Percentiles rank a stretch among this genome's conserved stretches.
phyloP scores from a whole-genome alignment of 92 coral and sea anemone genomes.

The Palythoa caribaeorum region DNA sequence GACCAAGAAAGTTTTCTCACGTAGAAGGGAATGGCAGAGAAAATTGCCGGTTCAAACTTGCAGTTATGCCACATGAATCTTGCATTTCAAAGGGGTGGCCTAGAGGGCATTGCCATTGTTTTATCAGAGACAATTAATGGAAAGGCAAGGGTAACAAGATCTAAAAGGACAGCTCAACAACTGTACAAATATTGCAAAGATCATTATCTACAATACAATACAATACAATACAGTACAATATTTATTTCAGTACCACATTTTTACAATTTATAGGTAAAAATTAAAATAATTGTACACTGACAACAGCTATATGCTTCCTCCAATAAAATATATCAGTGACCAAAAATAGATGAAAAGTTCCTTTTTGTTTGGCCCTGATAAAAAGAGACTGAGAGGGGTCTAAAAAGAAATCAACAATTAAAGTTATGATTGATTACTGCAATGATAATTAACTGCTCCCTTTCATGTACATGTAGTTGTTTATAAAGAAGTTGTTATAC shows the following conservation, averaged over 20 bases:
- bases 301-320: neutral
- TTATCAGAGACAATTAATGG: conserved; percentile 30
- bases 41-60: conserved; percentile 55
- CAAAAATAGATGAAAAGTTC: neutral
- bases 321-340: neutral
- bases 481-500: neutral
- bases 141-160: conserved; percentile 48
- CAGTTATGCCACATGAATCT: conserved; percentile 29
- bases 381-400: neutral
- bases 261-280: neutral
- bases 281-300: too few species aligned
- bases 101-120: conserved; percentile 39
- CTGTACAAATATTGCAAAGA: conserved; percentile 3
- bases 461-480: neutral
- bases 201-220: neutral
- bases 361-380: neutral
- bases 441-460: neutral
- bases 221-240: neutral
- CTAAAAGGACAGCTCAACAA: neutral
- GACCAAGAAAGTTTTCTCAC: too few species aligned
- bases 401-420: neutral
- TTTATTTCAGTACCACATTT: neutral
- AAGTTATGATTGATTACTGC: neutral
- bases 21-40: conserved; percentile 58
- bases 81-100: conserved; percentile 39